Evolutionary conservation across 2,113 vertebrate species (phyloP).

Genomic region (Dipodomys stephensi): DNA sequence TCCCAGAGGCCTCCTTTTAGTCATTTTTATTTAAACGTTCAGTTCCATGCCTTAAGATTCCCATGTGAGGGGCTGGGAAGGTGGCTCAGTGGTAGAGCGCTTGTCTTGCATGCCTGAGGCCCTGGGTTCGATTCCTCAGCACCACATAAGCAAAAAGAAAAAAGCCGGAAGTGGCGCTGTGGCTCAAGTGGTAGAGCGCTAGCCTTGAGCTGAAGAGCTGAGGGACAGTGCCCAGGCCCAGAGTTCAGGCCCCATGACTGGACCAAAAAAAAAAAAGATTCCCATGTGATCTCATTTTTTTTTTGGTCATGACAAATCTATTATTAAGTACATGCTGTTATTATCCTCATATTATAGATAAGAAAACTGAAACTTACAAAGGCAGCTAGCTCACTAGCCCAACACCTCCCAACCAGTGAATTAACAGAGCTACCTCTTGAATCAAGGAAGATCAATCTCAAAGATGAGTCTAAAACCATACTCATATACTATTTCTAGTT

Average conservation of each 20-base stretch:
- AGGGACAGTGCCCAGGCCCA: no score
- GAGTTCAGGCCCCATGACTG: no score
- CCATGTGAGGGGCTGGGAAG: no score
- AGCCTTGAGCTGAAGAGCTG: no score
- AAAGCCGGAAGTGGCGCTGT: no score
- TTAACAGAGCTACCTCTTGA: background rate
- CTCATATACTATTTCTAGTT: background rate
- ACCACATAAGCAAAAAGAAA: no score
- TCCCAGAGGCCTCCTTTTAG: background rate
- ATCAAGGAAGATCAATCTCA: background rate
- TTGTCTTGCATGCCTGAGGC: no score
- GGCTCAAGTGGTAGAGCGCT: no score
- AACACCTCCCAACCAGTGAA: background rate
- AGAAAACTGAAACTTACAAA: slow-evolving; percentile 19
- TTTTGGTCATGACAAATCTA: background rate
- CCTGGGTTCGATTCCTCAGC: no score
- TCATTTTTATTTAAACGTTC: slow-evolving; percentile 15
- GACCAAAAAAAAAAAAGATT: no score
- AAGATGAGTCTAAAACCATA: background rate
- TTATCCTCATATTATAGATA: background rate
- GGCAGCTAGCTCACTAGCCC: background rate
- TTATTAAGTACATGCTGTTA: background rate
- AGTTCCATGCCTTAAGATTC: slow-evolving; percentile 92
- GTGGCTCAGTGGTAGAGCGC: no score
- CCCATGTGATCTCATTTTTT: slow-evolving; percentile 48